Base-by-base conservation (phyloP, 2,113 vertebrate genomes). In the Heteronetta atricapilla region DNA sequence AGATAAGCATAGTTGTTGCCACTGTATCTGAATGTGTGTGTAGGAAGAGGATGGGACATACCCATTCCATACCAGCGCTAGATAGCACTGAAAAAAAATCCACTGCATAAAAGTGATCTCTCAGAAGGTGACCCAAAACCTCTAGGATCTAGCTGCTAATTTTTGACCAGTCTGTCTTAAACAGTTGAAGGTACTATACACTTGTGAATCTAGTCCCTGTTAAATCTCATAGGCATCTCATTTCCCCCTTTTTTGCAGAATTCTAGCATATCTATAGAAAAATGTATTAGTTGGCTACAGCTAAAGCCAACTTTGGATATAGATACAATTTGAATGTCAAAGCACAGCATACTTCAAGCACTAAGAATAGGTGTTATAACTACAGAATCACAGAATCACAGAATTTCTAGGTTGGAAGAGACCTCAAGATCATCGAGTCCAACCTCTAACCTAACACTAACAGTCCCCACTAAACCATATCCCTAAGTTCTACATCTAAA, bases 341-440 rank as follows among this genome's bases (percentile, higher is more conserved):
- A 69, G n/a, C 33, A 80, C 31, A 64, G 58, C 11, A 76, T 87
- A 91, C 63, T 68, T 81, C 72, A 86, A 74, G 63, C 86, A 93
- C 59, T 53, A 92, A 70, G 63, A 89, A 33, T 86, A 60, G 33
- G 56, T 76, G 80, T 85, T 91, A 93, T 50, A 96, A 90, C 89
- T 95, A n/a, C n/a, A n/a, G n/a, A n/a, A n/a, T n/a, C n/a, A n/a
- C n/a, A n/a, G n/a, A n/a, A n/a, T n/a, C n/a, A n/a, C n/a, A n/a
- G n/a, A n/a, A n/a, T n/a, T n/a, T n/a, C n/a, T n/a, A n/a, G n/a
- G n/a, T n/a, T n/a, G n/a, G n/a, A n/a, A n/a, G n/a, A n/a, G n/a
- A n/a, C n/a, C n/a, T n/a, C n/a, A n/a, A n/a, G n/a, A n/a, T n/a
- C n/a, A n/a, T n/a, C n/a, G n/a, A n/a, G n/a, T n/a, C n/a, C n/a